phyloP scores from a whole-genome alignment of 1,140 invertebrate species.

The Steinernema feltiae region DNA sequence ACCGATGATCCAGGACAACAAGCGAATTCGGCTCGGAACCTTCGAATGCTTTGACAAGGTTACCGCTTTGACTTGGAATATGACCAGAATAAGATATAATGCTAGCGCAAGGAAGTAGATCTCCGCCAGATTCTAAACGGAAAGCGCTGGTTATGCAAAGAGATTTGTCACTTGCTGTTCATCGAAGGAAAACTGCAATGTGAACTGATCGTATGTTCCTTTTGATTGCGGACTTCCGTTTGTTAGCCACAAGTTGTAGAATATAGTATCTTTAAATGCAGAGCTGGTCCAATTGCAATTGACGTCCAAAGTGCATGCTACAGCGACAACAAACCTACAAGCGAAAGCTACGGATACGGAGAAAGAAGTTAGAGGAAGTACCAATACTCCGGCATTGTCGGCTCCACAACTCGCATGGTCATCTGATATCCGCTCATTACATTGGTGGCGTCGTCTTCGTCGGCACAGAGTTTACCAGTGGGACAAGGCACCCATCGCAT shows the following conservation, averaged over 20 bases:
- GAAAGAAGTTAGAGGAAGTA: constrained; percentile 13
- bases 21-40: constrained; percentile 62
- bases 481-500: constrained; percentile 80
- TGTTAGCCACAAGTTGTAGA: constrained; percentile 90
- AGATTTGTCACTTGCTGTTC: constrained; percentile 65
- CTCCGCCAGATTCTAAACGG: constrained; percentile 74
- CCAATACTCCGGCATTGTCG: constrained; percentile 74
- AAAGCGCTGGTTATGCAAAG: constrained; percentile 18
- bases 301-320: constrained; percentile 76
- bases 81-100: constrained; percentile 76
- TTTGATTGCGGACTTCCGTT: constrained; percentile 83
- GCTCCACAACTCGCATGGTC: constrained; percentile 82
- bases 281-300: constrained; percentile 70
- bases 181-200: constrained; percentile 94
- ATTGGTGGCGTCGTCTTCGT: constrained; percentile 77
- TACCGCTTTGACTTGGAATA: constrained; percentile 81
- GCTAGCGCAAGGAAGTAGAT: constrained; percentile 81
- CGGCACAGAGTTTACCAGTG: constrained; percentile 62
- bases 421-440: constrained; percentile 82
- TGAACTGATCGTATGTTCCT: constrained; percentile 70
- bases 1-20: constrained; percentile 78
- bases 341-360: constrained; percentile 61
- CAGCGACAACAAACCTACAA: constrained; percentile 93
- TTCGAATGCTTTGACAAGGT: constrained; percentile 74
- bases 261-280: constrained; percentile 62